Evolutionary conservation across 2,888 invertebrate genomes (phyloP).

Genomic region (Taphrorychus bicolor): DNA sequence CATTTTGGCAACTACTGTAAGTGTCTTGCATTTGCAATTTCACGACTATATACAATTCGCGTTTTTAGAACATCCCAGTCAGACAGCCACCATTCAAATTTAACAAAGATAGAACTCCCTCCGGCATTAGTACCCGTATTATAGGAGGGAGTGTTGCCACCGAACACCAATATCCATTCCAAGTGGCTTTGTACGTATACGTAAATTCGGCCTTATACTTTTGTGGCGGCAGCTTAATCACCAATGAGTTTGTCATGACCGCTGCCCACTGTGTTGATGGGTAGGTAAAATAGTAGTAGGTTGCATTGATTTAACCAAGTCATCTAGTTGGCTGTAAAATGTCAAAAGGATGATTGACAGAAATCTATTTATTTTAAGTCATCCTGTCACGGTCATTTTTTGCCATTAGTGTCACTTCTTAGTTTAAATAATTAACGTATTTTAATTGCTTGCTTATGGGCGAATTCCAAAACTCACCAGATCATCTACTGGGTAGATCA

Average conservation of each 20-base stretch:
- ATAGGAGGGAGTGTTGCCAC: slow-evolving; percentile 35
- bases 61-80: slow-evolving; percentile 18
- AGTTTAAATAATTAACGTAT: too few relatives aligned
- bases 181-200: slow-evolving; percentile 35
- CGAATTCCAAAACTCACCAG: too few relatives aligned
- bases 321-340: too few relatives aligned
- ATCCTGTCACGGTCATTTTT: too few relatives aligned
- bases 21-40: neutral
- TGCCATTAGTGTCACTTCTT: too few relatives aligned
- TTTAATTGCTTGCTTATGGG: too few relatives aligned
- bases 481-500: too few relatives aligned
- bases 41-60: neutral
- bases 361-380: too few relatives aligned
- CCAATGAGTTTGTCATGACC: slow-evolving; percentile 30
- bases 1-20: neutral
- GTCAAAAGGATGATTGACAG: too few relatives aligned
- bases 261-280: slow-evolving; percentile 39
- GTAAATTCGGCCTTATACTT: slow-evolving; percentile 17
- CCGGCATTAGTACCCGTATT: slow-evolving; percentile 22
- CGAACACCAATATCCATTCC: slow-evolving; percentile 40
- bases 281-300: too few relatives aligned
- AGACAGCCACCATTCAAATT: slow-evolving; percentile 12
- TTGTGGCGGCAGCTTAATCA: slow-evolving; percentile 40
- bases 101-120: slow-evolving; percentile 22
- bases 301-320: too few relatives aligned